Base-by-base conservation (phyloP, 2,797 vertebrate genomes). In the Champsocephalus esox region DNA sequence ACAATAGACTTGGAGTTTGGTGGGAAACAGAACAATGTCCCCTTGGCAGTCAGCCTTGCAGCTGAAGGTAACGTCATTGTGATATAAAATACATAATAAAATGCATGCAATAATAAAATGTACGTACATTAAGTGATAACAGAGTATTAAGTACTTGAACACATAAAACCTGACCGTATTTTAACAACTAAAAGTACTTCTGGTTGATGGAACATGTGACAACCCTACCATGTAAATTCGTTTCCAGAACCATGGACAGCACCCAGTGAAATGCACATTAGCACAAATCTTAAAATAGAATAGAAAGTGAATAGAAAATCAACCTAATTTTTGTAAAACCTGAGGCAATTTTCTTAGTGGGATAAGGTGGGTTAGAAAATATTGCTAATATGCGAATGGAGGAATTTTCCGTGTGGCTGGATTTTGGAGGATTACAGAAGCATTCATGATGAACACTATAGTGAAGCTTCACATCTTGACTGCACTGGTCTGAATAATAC, bases 171-270 rank as follows among this genome's bases (percentile, higher is more conserved):
- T 14, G n/a, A 3, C 43, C 12, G 9, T 38, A 38, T 38, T 38
- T 38, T 1, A 38, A 38, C 34, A 38, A 38, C 34, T 38, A 38
- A 7, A 38, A 38, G 34, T 38, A 38, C 34, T 38, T 38, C 34
- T 7, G 8, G 34, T 38, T 38, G 34, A 7, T 38, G 34, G 34
- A 38, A 38, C 13, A n/a, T 12, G 11, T 9, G 14, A 48, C 17
- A 70, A 56, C 24, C 17, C 66, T 3, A 52, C 32, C 38, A 51
- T 50, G 57, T 12, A 0, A 34, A 2, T 61, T 45, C 19, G 10
- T 3, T 80, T 85, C 81, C 80, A 86, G 86, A 50, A 85, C 72
- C 74, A 77, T 12, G 73, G 85, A 84, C 38, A 82, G 70, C 64
- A 44, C 61, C 50, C 45, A 24, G 46, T 52, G 54, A 64, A 77